Base-by-base conservation (phyloP, 2,888 invertebrate genomes). In the Notodonta dromedarius region DNA sequence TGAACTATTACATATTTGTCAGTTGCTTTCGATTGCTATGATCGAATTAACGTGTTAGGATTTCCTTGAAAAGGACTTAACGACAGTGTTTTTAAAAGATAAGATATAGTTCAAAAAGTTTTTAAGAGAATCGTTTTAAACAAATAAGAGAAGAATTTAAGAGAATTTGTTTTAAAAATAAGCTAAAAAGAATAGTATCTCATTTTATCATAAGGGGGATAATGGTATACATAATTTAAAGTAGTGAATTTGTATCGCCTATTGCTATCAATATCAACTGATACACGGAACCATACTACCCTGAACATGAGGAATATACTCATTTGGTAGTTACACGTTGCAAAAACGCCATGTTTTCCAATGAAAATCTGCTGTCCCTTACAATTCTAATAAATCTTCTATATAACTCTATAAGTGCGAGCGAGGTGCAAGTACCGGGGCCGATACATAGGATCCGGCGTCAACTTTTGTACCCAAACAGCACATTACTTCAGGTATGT, bases 381-480 rank as follows among this genome's bases (percentile, higher is more conserved):
- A 48, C 39, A 12, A 55, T 71, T 55, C 14, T 65, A 39, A 42
- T 64, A 35, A 59, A 57, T 46, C 35, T 66, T 2, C 42, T 68
- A n/a, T 44, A 66, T 39, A 58, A 59, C 0, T 48, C 59, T 14
- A 56, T 69, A 56, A 62, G 67, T 66, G 73, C 65, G 57, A 79
- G 70, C 58, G 81, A 71, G 67, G 76, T 73, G 16, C 74, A 80
- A 5, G 52, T 69, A 59, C 53, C 78, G 14, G 69, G 73, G 61
- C 55, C 73, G 16, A 62, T 83, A 8, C 83, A 86, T 51, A 83
- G 91, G 59, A 77, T 24, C 24, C 42, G 74, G 65, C 80, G 91
- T 39, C 91, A 91, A 62, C 69, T 91, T 16, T 56, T 90, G 12
- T 92, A 82, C 61, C 89, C 89, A 0, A 92, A 92, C 58, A 80